phyloP scores from a whole-genome alignment of 2,888 invertebrate species.

The Petrolisthes manimaculis region DNA sequence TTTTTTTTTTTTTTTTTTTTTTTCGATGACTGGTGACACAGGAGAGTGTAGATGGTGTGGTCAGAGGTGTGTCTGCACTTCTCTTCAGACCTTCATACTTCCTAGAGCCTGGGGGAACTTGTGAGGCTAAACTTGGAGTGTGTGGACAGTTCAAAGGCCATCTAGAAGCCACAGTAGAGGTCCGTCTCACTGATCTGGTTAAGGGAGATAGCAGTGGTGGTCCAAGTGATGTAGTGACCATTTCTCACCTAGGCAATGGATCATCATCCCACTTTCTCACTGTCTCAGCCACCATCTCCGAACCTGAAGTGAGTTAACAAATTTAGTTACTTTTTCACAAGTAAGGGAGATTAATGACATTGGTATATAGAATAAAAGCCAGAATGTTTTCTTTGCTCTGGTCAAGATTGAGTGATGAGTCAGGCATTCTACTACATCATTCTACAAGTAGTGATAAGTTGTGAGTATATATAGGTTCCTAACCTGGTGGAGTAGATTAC shows the following conservation, averaged over 20 bases:
- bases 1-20: too few relatives aligned
- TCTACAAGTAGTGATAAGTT: too few relatives aligned
- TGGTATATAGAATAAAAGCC: too few relatives aligned
- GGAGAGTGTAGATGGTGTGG: slow-evolving; percentile 37
- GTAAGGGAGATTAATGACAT: background rate
- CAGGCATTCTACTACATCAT: too few relatives aligned
- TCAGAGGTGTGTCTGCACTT: slow-evolving; percentile 16
- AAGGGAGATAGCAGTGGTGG: background rate
- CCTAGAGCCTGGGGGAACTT: slow-evolving; percentile 25
- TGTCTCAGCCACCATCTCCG: slow-evolving; percentile 31
- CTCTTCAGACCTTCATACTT: slow-evolving; percentile 39
- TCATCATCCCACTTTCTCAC: slow-evolving; percentile 32
- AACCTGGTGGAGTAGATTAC: too few relatives aligned
- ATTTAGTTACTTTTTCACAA: background rate
- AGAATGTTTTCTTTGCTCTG: too few relatives aligned
- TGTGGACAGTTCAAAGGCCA: slow-evolving; percentile 36
- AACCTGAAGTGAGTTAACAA: slow-evolving; percentile 27
- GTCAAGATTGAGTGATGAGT: too few relatives aligned
- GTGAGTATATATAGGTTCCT: too few relatives aligned
- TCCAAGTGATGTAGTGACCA: background rate
- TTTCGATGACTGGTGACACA: background rate
- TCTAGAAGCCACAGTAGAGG: slow-evolving; percentile 28
- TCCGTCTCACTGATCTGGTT: slow-evolving; percentile 34
- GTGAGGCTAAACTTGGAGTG: slow-evolving; percentile 37
- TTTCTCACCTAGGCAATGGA: background rate